These are phyloP conservation scores for Macrobrachium nipponense DNA, from an alignment of 1,140 invertebrate species.

Conservation along the genomic window DNA sequence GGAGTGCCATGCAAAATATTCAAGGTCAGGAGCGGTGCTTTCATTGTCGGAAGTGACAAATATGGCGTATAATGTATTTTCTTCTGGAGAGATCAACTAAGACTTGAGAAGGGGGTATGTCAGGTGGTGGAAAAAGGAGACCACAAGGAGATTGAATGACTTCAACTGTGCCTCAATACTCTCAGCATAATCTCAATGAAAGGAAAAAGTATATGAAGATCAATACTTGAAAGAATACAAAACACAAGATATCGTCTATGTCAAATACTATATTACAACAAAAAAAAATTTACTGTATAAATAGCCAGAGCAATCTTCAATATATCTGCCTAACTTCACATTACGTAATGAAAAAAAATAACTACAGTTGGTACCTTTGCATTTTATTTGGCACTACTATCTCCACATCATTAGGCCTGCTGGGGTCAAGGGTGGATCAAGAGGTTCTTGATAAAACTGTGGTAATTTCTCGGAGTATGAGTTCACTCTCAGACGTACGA, in stretches of 20 bases:
- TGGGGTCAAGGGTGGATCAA: slow-evolving; percentile 55
- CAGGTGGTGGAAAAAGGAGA: slow-evolving; percentile 89
- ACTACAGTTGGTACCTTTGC: slow-evolving; percentile 78
- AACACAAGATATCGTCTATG: not conserved
- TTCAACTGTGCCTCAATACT: slow-evolving; percentile 87
- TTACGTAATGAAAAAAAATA: not conserved
- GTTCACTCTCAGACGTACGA: not conserved
- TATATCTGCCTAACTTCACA: not conserved
- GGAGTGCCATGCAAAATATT: slow-evolving; percentile 91
- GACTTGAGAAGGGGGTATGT: slow-evolving; percentile 84
- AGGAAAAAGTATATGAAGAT: slow-evolving; percentile 61
- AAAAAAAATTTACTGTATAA: not conserved
- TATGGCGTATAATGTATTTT: slow-evolving; percentile 89
- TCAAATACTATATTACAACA: no score
- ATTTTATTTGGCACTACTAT: slow-evolving; percentile 85
- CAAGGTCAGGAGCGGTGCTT: slow-evolving; percentile 86
- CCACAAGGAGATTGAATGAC: slow-evolving; percentile 82
- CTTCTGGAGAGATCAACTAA: slow-evolving; percentile 88
- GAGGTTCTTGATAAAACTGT: slow-evolving; percentile 25
- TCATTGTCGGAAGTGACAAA: slow-evolving; percentile 87
- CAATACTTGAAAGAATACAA: slow-evolving; percentile 41
- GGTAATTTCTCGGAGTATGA: slow-evolving; percentile 14
- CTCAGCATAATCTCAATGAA: slow-evolving; percentile 85
- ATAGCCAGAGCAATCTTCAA: not conserved
- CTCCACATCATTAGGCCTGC: slow-evolving; percentile 81